Percentiles rank a stretch among this genome's conserved stretches.
Evolutionary conservation across 1,140 invertebrate species (phyloP).

Genomic region (Drosophila seguyi): DNA sequence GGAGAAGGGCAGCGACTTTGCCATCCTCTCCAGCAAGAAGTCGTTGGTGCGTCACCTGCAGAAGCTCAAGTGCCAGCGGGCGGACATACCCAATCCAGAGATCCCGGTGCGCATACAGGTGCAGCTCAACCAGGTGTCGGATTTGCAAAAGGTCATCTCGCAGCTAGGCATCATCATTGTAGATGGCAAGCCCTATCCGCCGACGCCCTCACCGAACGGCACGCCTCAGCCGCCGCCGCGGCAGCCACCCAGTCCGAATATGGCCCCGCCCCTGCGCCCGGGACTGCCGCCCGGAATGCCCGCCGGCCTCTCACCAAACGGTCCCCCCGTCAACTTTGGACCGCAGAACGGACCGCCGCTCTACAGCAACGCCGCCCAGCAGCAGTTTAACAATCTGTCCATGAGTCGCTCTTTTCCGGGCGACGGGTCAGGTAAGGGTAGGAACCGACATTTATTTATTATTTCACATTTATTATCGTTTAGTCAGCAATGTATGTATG

Average conservation of each 20-base stretch:
- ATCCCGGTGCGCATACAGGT: constrained; percentile 92
- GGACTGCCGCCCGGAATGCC: constrained; percentile 80
- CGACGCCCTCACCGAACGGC: constrained; percentile 68
- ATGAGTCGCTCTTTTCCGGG: constrained; percentile 79
- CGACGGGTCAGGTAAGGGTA: constrained; percentile 82
- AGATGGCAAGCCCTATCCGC: constrained; percentile 88
- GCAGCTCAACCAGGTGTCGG: constrained; percentile 91
- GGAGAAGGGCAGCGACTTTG: constrained; percentile 92
- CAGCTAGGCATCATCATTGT: constrained; percentile 91
- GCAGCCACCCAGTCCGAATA: constrained; percentile 85
- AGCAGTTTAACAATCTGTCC: constrained; percentile 81
- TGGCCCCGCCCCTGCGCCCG: constrained; percentile 84
- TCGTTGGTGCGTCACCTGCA: constrained; percentile 90
- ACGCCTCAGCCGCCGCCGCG: constrained; percentile 82
- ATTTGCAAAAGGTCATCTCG: constrained; percentile 91
- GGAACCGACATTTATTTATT: constrained; percentile 22
- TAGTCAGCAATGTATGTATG: not conserved
- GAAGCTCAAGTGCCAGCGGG: constrained; percentile 91
- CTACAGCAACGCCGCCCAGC: constrained; percentile 77
- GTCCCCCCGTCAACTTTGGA: constrained; percentile 67
- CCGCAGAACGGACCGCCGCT: constrained; percentile 79
- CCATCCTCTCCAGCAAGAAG: constrained; percentile 93
- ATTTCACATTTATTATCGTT: not conserved
- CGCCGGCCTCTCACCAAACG: constrained; percentile 72
- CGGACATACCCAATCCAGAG: constrained; percentile 94